Base-by-base conservation (phyloP, 1,140 invertebrate species). In the roundworm (Caenorhabditis elegans) region DNA sequence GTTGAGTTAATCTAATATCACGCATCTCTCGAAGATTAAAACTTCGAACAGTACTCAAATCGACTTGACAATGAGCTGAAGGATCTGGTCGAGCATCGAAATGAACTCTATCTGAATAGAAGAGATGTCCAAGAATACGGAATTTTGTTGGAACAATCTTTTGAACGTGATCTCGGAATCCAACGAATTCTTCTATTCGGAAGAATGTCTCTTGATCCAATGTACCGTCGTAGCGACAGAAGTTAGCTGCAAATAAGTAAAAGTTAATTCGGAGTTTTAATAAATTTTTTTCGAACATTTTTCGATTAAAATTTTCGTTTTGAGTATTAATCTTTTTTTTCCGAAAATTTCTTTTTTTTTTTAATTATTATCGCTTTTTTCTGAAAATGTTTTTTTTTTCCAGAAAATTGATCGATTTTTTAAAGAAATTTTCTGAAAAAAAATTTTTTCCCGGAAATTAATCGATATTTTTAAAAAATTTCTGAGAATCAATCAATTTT, bases 21-120 rank as follows among this genome's bases (percentile, higher is more conserved):
- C 60, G 34, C 60, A 70, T 39, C 34, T 70, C 60, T 70, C 60
- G 19, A 3, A 70, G n/a, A 70, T 70, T 39, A 19, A 70, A 70
- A 24, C 34, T 70, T 22, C 60, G 60, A 70, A 70, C 60, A 8
- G 26, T 39, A 5, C 34, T 10, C 22, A 70, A 31, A 39, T 70
- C 60, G 17, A 70, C 60, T 70, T 70, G 17, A 22, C 60, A 70
- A 43, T 70, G 60, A 3, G 60, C 60, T 24, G n/a, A 39, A 10
- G 60, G 60, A 70, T 70, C 60, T 3, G 19, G 17, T 2, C 60
- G 31, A 0, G 60, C 60, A 10, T 70, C 34, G 11, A 19, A 22
- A 28, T 70, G 34, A 22, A 39, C 22, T 22, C 34, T 17, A n/a
- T 70, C 60, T 0, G 60, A 70, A 24, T 1, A 34, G n/a, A 70